Evolutionary conservation across 1,140 invertebrate species (phyloP).

Genomic region (Ephestia elutella): DNA sequence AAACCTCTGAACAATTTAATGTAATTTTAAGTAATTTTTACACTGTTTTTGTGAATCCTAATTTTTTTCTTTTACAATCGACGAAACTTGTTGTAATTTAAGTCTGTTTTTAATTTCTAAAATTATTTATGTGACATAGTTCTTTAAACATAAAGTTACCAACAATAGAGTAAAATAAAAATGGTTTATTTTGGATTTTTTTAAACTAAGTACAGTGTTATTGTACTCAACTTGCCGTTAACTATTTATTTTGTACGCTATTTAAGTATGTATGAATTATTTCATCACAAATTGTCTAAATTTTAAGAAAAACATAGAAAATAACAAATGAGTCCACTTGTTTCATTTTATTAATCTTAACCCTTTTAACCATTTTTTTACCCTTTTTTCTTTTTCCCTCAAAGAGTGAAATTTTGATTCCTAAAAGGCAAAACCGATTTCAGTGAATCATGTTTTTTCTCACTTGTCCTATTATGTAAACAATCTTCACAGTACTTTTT

Average conservation of each 20-base stretch:
- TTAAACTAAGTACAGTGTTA: conserved; percentile 6
- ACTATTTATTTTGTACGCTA: conserved; percentile 64
- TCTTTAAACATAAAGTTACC: conserved; percentile 65
- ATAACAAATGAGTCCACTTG: conserved; percentile 40
- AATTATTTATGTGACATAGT: conserved; percentile 64
- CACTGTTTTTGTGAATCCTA: conserved; percentile 26
- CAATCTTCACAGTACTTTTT: no score
- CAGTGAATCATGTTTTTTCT: no score
- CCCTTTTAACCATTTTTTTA: no score
- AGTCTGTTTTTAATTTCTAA: conserved; percentile 52
- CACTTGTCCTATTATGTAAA: no score
- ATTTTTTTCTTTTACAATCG: conserved; percentile 23
- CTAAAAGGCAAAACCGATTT: no score
- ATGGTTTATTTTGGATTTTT: conserved; percentile 7
- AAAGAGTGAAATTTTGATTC: no score
- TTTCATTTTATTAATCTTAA: conserved; percentile 27
- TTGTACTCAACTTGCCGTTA: conserved; percentile 61
- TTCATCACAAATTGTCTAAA: conserved; percentile 59
- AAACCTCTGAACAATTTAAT: conserved; percentile 30
- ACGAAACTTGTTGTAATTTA: conserved; percentile 37
- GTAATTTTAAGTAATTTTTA: conserved; percentile 31
- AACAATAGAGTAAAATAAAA: conserved; percentile 60
- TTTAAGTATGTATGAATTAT: conserved; percentile 53
- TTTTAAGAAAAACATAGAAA: conserved; percentile 65
- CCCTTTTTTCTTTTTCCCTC: no score